Evolutionary conservation across 92 coral and sea anemone species (phyloP).

Genomic region (Bergia sp.): DNA sequence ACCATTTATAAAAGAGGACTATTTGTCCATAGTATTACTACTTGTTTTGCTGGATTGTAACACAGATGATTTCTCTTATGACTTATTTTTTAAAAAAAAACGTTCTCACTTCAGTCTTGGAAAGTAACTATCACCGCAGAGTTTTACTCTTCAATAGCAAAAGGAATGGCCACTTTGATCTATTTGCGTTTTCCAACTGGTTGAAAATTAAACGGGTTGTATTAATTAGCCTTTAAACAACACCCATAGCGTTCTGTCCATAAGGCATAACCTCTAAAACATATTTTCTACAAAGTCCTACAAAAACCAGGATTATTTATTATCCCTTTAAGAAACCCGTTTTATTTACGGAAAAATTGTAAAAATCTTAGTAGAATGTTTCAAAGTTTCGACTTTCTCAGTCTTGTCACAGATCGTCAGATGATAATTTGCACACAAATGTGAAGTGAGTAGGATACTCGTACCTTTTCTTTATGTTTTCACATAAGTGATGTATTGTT

Average conservation of each 20-base stretch:
- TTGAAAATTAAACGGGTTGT: background rate
- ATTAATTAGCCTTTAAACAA: background rate
- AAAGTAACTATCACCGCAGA: background rate
- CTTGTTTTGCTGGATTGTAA: background rate
- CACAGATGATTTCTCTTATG: background rate
- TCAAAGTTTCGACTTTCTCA: background rate
- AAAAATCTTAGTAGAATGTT: background rate
- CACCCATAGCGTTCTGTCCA: background rate
- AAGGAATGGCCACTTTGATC: background rate
- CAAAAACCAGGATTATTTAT: no score
- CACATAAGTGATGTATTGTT: conserved; percentile 7
- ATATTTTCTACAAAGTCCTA: no score
- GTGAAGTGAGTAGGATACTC: background rate
- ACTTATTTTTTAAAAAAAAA: background rate
- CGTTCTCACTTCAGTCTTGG: background rate
- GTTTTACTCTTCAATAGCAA: background rate
- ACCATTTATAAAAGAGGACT: background rate
- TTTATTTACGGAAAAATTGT: background rate
- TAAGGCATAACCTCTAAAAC: background rate
- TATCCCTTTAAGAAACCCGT: background rate
- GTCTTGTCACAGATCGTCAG: background rate
- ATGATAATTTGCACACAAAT: background rate
- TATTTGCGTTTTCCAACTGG: background rate
- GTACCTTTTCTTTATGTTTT: background rate
- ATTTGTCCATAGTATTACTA: background rate